Percentiles rank a stretch among this genome's conserved stretches.
Evolutionary conservation across 2,888 invertebrate genomes (phyloP).

Genomic region (Itoplectis maculator): DNA sequence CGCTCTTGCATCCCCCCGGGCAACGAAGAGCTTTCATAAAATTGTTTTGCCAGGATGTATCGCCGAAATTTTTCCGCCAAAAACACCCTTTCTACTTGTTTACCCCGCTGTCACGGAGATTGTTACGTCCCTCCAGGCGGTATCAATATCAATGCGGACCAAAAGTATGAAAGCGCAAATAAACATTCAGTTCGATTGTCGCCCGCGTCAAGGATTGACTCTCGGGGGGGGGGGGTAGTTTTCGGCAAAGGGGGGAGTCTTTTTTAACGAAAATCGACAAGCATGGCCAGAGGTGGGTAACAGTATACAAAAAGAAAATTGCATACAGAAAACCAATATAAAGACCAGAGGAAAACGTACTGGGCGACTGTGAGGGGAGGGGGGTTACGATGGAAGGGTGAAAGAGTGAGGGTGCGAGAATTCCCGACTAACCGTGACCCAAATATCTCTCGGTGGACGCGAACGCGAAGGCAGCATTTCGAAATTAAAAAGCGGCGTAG

Average conservation of each 20-base stretch:
- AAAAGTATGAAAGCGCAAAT: not conserved
- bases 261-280: not conserved
- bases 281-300: not conserved
- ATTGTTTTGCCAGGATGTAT: not conserved
- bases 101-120: not conserved
- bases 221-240: not conserved
- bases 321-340: slow-evolving; percentile 50
- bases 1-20: too few relatives aligned
- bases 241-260: slow-evolving; percentile 23
- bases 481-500: slow-evolving; percentile 70
- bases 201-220: slow-evolving; percentile 14
- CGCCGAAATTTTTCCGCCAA: not conserved
- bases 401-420: slow-evolving; percentile 50
- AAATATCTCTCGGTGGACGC: slow-evolving; percentile 68
- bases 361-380: slow-evolving; percentile 5
- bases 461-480: slow-evolving; percentile 62
- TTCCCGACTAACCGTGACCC: slow-evolving; percentile 67
- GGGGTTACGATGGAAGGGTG: slow-evolving; percentile 22
- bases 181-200: not conserved
- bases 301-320: slow-evolving; percentile 34
- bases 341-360: slow-evolving; percentile 4
- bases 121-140: not conserved
- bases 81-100: slow-evolving; percentile 1
- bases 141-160: slow-evolving; percentile 10
- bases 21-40: not conserved